A percentile compares a stretch with the other conserved stretches of the same genome.
Conservation (phyloP, 2,797 vertebrate genomes). For the Phrynocephalus forsythii region DNA sequence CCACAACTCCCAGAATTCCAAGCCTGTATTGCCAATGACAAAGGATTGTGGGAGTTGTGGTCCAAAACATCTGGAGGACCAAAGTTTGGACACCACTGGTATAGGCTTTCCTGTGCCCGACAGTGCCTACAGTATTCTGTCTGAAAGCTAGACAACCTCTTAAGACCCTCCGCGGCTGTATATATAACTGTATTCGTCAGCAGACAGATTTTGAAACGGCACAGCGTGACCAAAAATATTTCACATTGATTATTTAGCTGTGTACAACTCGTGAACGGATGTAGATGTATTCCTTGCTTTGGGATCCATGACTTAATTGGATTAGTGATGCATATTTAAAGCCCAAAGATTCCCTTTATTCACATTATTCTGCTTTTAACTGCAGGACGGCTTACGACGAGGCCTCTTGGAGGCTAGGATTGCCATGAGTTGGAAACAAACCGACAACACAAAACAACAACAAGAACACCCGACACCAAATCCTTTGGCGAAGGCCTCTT, state of each 20-base stretch:
- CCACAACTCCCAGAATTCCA: no score
- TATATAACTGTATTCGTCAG: not conserved
- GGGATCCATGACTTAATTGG: not conserved
- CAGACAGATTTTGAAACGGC: not conserved
- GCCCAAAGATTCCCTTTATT: not conserved
- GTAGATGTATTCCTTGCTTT: conserved; percentile 17
- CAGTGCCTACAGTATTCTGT: not conserved
- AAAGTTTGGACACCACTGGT: no score
- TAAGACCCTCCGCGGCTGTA: not conserved
- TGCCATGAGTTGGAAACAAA: no score
- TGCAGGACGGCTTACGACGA: no score
- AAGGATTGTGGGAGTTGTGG: no score
- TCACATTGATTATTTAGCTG: conserved; percentile 10
- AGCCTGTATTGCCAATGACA: no score
- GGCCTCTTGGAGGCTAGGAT: no score
- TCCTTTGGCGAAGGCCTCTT: not conserved
- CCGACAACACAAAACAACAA: no score
- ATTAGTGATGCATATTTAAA: conserved; percentile 6
- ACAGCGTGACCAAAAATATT: not conserved
- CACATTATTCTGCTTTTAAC: not conserved
- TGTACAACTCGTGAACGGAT: not conserved
- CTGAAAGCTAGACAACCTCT: not conserved
- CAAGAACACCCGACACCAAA: no score
- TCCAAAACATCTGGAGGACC: no score
- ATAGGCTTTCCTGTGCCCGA: not conserved